Percentiles rank a stretch among this genome's conserved stretches.
Conservation (phyloP, 2,113 vertebrate species). For the Holacanthus passer region DNA sequence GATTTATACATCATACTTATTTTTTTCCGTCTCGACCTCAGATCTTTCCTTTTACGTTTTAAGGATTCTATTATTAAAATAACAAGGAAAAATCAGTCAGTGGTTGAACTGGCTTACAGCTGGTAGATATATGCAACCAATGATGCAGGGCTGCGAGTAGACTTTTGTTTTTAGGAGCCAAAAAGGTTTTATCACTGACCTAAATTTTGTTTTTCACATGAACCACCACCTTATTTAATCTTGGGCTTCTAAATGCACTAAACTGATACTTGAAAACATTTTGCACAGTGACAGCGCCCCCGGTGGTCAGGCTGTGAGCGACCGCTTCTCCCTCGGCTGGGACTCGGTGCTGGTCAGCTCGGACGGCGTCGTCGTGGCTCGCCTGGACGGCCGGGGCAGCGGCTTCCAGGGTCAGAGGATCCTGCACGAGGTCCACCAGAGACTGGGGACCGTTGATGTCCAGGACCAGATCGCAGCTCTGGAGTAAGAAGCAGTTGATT, state of each 20-base stretch:
- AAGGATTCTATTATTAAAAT: too few species aligned
- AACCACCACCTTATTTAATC: background rate
- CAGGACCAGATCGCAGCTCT: constrained; percentile 91
- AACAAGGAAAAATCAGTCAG: too few species aligned
- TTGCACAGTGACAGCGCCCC: constrained; percentile 91
- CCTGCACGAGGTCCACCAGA: constrained; percentile 91
- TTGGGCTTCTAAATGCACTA: background rate
- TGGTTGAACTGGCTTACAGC: too few species aligned
- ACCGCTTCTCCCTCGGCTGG: constrained; percentile 92
- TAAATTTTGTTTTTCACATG: too few species aligned
- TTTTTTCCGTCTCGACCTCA: too few species aligned
- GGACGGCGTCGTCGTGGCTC: constrained; percentile 91
- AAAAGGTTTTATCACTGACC: too few species aligned
- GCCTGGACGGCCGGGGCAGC: constrained; percentile 95
- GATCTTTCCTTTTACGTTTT: background rate
- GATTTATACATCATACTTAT: background rate
- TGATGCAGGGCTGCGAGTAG: background rate
- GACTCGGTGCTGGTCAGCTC: constrained; percentile 95
- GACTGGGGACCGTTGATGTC: constrained; percentile 91
- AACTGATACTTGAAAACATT: background rate
- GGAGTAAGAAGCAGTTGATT: constrained; percentile 78
- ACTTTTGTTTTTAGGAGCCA: background rate
- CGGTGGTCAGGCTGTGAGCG: constrained; percentile 93
- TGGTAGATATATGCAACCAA: background rate
- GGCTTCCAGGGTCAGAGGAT: constrained; percentile 95